Conservation (phyloP, 2,888 invertebrate genomes). For the Schizotus pectinicornis region DNA sequence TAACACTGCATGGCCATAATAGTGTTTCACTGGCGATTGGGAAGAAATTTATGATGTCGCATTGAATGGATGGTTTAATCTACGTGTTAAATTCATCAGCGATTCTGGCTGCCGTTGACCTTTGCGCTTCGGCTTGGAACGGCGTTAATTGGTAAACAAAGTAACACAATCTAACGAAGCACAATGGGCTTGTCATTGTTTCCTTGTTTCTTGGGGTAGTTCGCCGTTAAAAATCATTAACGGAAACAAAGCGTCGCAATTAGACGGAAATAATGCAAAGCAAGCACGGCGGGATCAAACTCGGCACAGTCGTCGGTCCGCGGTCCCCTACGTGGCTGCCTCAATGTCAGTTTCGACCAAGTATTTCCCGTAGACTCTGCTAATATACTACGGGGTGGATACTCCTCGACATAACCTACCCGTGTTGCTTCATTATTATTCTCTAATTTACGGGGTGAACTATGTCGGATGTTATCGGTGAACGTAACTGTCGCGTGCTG, state of each 20-base stretch:
- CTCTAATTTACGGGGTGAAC: slow-evolving; percentile 27
- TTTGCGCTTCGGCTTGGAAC: too few species aligned
- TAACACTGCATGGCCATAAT: too few species aligned
- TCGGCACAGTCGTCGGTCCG: too few species aligned
- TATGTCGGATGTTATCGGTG: slow-evolving; percentile 29
- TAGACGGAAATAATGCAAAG: slow-evolving; percentile 27
- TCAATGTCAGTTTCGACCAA: too few species aligned
- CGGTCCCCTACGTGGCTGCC: too few species aligned
- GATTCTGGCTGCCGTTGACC: too few species aligned
- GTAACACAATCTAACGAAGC: slow-evolving; percentile 18
- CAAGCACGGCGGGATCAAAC: slow-evolving; percentile 9
- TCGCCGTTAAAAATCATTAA: slow-evolving; percentile 32
- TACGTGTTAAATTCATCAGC: too few species aligned
- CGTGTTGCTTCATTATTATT: slow-evolving; percentile 15
- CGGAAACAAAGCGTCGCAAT: slow-evolving; percentile 32
- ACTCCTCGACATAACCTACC: not conserved
- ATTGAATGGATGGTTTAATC: too few species aligned
- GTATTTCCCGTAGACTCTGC: too few species aligned
- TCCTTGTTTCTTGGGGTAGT: slow-evolving; percentile 19
- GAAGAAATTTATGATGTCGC: too few species aligned
- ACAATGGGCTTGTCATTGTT: slow-evolving; percentile 21
- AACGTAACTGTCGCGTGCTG: slow-evolving; percentile 42
- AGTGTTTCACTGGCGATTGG: too few species aligned
- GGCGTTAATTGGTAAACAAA: slow-evolving; percentile 26
- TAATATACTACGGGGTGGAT: not conserved